These are phyloP conservation scores for Harpalus rufipes DNA, from an alignment of 2,888 invertebrate species.

Conservation along the genomic window DNA sequence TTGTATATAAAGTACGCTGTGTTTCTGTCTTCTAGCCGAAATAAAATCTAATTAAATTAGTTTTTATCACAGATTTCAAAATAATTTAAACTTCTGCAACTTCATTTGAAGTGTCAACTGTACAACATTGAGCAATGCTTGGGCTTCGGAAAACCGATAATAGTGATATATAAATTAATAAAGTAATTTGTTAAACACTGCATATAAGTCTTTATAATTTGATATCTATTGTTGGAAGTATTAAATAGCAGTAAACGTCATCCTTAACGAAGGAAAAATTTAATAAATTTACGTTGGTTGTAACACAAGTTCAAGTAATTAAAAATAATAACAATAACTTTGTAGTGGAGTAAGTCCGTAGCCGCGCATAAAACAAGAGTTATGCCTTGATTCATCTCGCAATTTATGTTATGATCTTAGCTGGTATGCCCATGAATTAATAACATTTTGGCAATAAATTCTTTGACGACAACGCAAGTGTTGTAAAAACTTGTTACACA, in stretches of 20 bases:
- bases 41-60: too few relatives aligned
- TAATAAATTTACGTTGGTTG: conserved; percentile 53
- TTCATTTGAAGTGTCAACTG: too few relatives aligned
- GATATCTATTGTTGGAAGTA: conserved; percentile 28
- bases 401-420: conserved; percentile 58
- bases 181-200: background rate
- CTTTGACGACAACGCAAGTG: conserved; percentile 54
- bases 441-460: conserved; percentile 65
- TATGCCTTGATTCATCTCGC: conserved; percentile 46
- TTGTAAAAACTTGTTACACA: conserved; percentile 58
- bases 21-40: too few relatives aligned
- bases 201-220: background rate
- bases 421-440: conserved; percentile 56
- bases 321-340: conserved; percentile 65
- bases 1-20: too few relatives aligned
- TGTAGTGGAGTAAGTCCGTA: conserved; percentile 40
- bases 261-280: conserved; percentile 28
- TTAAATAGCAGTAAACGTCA: conserved; percentile 36
- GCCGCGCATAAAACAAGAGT: conserved; percentile 45
- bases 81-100: too few relatives aligned
- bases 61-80: too few relatives aligned
- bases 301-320: conserved; percentile 48
- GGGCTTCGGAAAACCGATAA: too few relatives aligned
- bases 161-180: too few relatives aligned
- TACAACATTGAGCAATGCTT: too few relatives aligned